phyloP scores from a whole-genome alignment of 2,797 vertebrate species.

The Mormyrops attenuatus region DNA sequence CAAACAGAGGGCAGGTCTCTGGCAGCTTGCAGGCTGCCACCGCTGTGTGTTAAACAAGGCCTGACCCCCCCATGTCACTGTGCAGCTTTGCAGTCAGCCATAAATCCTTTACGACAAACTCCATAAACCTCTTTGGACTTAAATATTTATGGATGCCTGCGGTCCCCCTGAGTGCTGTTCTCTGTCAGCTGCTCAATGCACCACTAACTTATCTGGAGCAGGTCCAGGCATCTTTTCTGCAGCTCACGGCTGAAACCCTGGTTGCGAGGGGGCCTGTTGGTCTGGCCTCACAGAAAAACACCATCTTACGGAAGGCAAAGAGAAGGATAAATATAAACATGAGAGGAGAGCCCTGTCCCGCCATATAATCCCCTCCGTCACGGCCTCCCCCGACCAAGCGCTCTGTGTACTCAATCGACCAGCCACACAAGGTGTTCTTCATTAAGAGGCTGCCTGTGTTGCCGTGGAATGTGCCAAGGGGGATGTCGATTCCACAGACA shows the following conservation, averaged over 20 bases:
- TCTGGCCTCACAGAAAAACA: slow-evolving; percentile 40
- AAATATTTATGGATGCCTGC: slow-evolving; percentile 66
- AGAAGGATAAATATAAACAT: background rate
- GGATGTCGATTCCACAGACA: background rate
- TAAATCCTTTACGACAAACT: slow-evolving; percentile 68
- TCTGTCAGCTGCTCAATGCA: slow-evolving; percentile 54
- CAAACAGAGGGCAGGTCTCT: slow-evolving; percentile 29
- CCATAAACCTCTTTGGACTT: slow-evolving; percentile 60
- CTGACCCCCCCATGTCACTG: slow-evolving; percentile 46
- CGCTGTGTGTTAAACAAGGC: slow-evolving; percentile 43
- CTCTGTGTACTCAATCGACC: background rate
- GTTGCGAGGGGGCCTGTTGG: slow-evolving; percentile 48
- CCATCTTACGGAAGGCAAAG: slow-evolving; percentile 9
- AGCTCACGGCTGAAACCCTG: slow-evolving; percentile 44
- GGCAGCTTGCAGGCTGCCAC: slow-evolving; percentile 34
- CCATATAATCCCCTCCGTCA: background rate
- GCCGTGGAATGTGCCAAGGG: background rate
- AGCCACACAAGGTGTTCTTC: background rate
- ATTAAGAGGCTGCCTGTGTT: background rate
- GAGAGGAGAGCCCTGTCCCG: background rate
- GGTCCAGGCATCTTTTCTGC: slow-evolving; percentile 57
- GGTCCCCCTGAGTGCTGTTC: slow-evolving; percentile 60
- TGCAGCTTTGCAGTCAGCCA: slow-evolving; percentile 55
- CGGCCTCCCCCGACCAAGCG: background rate
- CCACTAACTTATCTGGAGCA: slow-evolving; percentile 54